phyloP scores from a whole-genome alignment of 1,140 invertebrate species.

The Dinoponera quadriceps region DNA sequence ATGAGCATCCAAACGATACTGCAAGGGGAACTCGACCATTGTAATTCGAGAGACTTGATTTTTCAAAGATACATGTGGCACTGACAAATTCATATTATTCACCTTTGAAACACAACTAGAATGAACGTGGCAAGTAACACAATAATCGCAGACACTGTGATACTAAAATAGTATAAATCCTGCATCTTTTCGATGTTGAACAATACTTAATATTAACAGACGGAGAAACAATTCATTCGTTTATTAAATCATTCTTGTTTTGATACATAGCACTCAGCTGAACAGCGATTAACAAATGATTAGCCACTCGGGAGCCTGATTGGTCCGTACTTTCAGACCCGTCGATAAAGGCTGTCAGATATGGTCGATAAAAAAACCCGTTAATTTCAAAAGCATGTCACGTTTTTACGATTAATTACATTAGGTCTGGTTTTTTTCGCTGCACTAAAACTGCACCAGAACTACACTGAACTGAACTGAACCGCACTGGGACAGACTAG shows the following conservation, averaged over 20 bases:
- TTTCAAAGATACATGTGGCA: neutral
- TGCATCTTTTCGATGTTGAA: slow-evolving; percentile 14
- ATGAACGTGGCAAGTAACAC: slow-evolving; percentile 59
- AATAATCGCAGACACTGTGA: slow-evolving; percentile 46
- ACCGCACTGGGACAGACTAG: no score
- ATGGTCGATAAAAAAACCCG: no score
- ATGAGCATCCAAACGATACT: slow-evolving; percentile 77
- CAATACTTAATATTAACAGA: neutral
- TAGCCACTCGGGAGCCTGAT: no score
- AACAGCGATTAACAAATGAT: no score
- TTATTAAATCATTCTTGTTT: slow-evolving; percentile 28
- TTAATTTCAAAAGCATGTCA: no score
- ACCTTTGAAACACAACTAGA: slow-evolving; percentile 76
- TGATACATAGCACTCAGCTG: slow-evolving; percentile 17
- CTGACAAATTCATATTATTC: slow-evolving; percentile 25
- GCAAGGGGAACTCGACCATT: slow-evolving; percentile 46
- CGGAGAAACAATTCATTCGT: neutral
- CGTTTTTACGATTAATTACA: no score
- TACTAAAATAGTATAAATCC: slow-evolving; percentile 28
- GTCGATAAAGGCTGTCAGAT: no score
- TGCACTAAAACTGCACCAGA: no score
- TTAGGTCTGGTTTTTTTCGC: no score
- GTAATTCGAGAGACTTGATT: neutral
- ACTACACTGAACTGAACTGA: no score
- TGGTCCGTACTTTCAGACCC: no score